Evolutionary conservation across 2,113 vertebrate genomes (phyloP).

Genomic region (Cervus canadensis): DNA sequence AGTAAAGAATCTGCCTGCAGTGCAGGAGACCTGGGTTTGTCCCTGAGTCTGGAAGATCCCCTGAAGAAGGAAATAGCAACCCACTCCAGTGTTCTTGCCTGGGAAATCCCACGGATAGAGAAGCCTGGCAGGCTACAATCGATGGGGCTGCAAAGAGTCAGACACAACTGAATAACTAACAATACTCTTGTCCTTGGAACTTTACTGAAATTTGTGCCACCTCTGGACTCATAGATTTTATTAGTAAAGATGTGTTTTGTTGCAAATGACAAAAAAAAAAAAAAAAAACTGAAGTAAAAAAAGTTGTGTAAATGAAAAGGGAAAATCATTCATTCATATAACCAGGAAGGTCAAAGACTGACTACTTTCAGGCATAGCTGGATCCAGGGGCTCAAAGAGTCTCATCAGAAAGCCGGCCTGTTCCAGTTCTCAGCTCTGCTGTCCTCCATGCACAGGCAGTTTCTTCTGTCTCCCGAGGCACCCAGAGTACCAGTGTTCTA

Average conservation of each 20-base stretch:
- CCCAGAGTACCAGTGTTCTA: neutral
- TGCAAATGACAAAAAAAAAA: neutral
- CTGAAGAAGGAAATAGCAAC: neutral
- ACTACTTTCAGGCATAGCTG: neutral
- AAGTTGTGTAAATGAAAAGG: neutral
- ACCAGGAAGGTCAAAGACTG: neutral
- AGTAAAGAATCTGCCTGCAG: neutral
- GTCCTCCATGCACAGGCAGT: neutral
- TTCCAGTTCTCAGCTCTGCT: neutral
- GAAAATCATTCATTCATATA: neutral
- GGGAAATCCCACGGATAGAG: neutral
- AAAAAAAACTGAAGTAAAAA: neutral
- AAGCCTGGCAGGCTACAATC: neutral
- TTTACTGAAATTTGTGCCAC: neutral
- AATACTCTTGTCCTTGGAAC: neutral
- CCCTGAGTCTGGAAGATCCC: neutral
- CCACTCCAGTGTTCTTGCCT: neutral
- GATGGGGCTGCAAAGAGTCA: neutral
- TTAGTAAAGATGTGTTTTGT: neutral
- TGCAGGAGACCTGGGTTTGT: neutral
- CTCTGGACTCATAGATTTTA: neutral
- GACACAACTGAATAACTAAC: neutral
- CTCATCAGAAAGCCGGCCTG: neutral
- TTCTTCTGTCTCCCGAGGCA: neutral
- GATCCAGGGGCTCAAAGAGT: neutral